A percentile compares a stretch with the other conserved stretches of the same genome.
Evolutionary conservation across 2,113 vertebrate genomes (phyloP).

Genomic region (Aplodontia rufa): DNA sequence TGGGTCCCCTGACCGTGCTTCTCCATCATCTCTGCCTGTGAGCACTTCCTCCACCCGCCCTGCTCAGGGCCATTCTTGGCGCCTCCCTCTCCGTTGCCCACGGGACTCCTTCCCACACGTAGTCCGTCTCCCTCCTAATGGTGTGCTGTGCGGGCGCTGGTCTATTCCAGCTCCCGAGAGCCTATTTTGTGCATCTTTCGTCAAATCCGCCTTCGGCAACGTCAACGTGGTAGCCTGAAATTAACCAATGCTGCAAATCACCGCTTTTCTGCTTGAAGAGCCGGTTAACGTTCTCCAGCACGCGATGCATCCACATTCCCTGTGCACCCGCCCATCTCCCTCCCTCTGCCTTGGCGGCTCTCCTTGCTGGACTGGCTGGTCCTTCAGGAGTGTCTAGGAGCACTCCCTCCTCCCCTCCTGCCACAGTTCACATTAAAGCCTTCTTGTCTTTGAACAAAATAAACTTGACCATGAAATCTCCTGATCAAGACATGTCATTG

Average conservation of each 20-base stretch:
- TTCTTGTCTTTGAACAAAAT: not conserved
- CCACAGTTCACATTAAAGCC: not conserved
- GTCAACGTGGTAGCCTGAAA: not conserved
- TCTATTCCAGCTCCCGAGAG: not conserved
- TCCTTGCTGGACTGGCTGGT: not conserved
- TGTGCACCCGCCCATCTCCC: fast-evolving
- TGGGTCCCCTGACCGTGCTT: not conserved
- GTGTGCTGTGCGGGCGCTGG: too few species aligned
- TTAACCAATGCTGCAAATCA: not conserved
- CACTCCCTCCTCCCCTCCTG: not conserved
- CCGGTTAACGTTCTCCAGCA: fast-evolving
- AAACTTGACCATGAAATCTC: not conserved
- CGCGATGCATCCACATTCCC: fast-evolving
- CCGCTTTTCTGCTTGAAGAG: not conserved
- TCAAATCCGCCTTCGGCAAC: not conserved
- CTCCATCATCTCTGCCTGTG: not conserved
- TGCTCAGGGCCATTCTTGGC: not conserved
- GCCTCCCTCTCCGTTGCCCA: fast-evolving
- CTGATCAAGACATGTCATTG: not conserved
- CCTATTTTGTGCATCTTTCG: not conserved
- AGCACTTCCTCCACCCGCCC: not conserved
- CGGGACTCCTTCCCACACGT: fast-evolving
- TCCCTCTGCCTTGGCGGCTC: fast-evolving
- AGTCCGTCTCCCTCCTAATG: not conserved
- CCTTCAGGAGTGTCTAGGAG: not conserved